Base-by-base conservation (phyloP, 2,113 vertebrate genomes). In the Macroglossus sobrinus region DNA sequence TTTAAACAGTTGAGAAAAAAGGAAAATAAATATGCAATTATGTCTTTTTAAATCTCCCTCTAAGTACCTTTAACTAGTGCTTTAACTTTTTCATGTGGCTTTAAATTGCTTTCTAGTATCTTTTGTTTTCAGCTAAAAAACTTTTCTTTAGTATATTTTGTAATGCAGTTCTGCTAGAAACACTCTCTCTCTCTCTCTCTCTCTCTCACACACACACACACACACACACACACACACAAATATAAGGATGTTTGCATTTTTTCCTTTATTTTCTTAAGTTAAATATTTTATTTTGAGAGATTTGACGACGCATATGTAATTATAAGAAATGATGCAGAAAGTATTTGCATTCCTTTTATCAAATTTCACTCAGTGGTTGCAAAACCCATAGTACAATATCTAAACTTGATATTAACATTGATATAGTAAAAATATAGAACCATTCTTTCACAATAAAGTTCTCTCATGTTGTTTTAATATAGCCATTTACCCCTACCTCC, bases 1-100 rank as follows among this genome's bases (percentile, higher is more conserved):
- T 98, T 93, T 94, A 95, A 95, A 91, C 81, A 95, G 5, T 64
- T 93, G 50, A 82, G 35, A 96, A 84, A 71, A 84, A 97, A 64
- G 8, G 6, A 72, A 11, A 79, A 94, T 22, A 89, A 95, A 96
- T 84, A 95, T 74, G 30, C 26, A 91, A 89, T 94, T 96, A 96
- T 90, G 28, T 75, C 53, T 90, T 92, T 93, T 84, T 21, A 78
- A 94, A 96, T 87, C 22, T 95, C 45, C 92, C 88, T 89, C 68
- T 94, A 94, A 97, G 96, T 95, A 85, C 15, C 7, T 93, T 93
- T 80, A 84, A 84, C 15, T 9, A 76, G 15, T 81, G 33, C 3
- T 93, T 84, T 87, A 89, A 85, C 57, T 61, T 96, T 87, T 75
- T 79, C 24, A 38, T 80, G 28, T 74, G 47, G 15, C 47, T 72